Percentiles rank a stretch among this genome's conserved stretches.
Conservation (phyloP, 2,888 invertebrate genomes). For the Girardia tigrina region DNA sequence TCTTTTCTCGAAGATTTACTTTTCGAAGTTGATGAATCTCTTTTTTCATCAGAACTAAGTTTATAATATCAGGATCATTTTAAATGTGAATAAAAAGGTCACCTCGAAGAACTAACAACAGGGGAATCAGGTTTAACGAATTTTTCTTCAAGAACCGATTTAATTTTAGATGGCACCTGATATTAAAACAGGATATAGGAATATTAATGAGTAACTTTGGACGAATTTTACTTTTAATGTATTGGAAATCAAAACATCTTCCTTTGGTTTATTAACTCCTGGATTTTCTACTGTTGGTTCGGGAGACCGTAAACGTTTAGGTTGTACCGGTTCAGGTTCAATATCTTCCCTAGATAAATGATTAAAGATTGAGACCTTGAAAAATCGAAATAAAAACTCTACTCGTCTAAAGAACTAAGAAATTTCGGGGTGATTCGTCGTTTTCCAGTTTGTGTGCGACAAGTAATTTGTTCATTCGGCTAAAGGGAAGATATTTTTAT, state of each 20-base stretch:
- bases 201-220: too few relatives aligned
- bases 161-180: background rate
- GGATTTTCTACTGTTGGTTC: background rate
- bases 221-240: background rate
- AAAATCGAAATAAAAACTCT: background rate
- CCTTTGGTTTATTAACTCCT: background rate
- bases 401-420: constrained; percentile 57
- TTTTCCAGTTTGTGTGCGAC: constrained; percentile 61
- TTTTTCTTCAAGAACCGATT: constrained; percentile 4
- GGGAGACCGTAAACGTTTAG: background rate
- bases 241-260: background rate
- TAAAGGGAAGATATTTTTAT: background rate
- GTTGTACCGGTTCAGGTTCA: background rate
- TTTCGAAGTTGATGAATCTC: background rate
- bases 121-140: constrained; percentile 1
- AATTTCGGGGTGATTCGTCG: constrained; percentile 89
- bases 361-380: too few relatives aligned
- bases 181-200: too few relatives aligned
- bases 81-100: background rate
- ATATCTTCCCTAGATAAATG: background rate
- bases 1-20: background rate
- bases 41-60: background rate
- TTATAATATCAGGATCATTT: too few relatives aligned
- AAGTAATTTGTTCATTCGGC: constrained; percentile 35
- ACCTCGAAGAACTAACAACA: background rate